Evolutionary conservation across 1,140 invertebrate species (phyloP).

Genomic region (Cardiocondyla obscurior): DNA sequence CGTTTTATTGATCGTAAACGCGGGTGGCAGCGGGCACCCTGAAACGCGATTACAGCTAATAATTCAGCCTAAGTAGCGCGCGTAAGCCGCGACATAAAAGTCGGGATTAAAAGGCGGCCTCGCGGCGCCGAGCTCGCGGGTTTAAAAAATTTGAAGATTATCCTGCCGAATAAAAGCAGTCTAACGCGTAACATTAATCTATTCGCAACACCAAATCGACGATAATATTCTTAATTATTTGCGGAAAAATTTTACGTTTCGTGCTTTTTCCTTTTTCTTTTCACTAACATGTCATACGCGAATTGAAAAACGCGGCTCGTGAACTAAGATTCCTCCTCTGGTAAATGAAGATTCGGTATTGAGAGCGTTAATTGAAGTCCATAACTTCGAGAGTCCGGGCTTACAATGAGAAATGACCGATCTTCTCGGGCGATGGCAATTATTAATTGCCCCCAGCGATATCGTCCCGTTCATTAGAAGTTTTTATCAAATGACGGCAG

Average conservation of each 20-base stretch:
- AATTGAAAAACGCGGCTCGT: not conserved
- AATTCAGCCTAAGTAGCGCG: conserved; percentile 42
- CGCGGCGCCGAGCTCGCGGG: not conserved
- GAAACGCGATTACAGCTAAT: conserved; percentile 39
- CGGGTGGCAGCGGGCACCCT: not conserved
- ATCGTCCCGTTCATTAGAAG: conserved; percentile 43
- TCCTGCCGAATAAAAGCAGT: conserved; percentile 9
- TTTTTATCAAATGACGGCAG: conserved; percentile 47
- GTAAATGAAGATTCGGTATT: conserved; percentile 4
- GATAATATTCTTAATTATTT: conserved; percentile 35
- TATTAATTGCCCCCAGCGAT: conserved; percentile 41
- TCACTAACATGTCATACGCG: too few species aligned
- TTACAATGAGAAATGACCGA: conserved; percentile 50
- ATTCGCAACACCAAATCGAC: not conserved
- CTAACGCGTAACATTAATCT: not conserved
- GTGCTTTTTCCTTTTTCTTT: not conserved
- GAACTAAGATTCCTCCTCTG: not conserved
- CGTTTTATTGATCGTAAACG: conserved; percentile 56
- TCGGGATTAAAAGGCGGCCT: conserved; percentile 32
- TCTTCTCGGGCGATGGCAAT: conserved; percentile 16
- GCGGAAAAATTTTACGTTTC: too few species aligned
- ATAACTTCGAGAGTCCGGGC: conserved; percentile 23
- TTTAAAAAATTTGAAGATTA: conserved; percentile 44
- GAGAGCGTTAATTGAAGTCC: conserved; percentile 37
- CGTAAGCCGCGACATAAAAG: conserved; percentile 14